Base-by-base conservation (phyloP, 2,113 vertebrate species). In the Seriola aureovittata region DNA sequence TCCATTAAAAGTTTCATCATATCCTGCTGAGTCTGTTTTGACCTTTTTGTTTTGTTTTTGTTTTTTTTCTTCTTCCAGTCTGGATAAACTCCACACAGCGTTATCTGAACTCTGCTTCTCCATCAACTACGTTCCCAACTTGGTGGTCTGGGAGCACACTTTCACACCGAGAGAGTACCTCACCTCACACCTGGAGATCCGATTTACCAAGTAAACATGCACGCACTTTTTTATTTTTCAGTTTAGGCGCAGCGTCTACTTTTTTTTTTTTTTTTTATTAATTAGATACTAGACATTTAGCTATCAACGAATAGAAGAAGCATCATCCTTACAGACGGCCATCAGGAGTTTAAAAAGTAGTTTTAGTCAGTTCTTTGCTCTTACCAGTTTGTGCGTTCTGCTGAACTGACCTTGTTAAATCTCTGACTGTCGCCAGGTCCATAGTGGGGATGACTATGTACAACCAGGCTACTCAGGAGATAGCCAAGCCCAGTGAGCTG, bases 401-500 rank as follows among this genome's bases (percentile, higher is more conserved):
- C 36, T 65, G 21, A 11, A 17, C 29, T 29, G 3, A 7, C 13
- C 7, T 58, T 21, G 8, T 19, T 3, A 4, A 52, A 52, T 52
- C n/a, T 42, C 21, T 21, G 10, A 42, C n/a, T 4, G 3, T 32
- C n/a, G 40, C 50, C 81, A 99, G 98, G 94, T 99, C 98, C 65
- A 99, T 99, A 89, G 98, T 99, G 88, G 98, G 98, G 29, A 99
- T 99, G 98, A 99, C 98, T 23, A 99, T 99, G 98, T 99, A 99
- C 93, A 99, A 98, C 95, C 98, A 99, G 95, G 96, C 97, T 67
- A 99, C 98, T 7, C 98, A 99, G 93, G 98, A 99, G 94, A 99
- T 99, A 78, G 98, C 98, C 91, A 99, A 99, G 91, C 98, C 98
- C 73, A 99, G 98, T 0, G 98, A 99, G 91, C 95, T 99, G 86